Percentiles rank a stretch among this genome's conserved stretches.
phyloP scores from a whole-genome alignment of 2,113 vertebrate genomes.

The Tragulus kanchil region DNA sequence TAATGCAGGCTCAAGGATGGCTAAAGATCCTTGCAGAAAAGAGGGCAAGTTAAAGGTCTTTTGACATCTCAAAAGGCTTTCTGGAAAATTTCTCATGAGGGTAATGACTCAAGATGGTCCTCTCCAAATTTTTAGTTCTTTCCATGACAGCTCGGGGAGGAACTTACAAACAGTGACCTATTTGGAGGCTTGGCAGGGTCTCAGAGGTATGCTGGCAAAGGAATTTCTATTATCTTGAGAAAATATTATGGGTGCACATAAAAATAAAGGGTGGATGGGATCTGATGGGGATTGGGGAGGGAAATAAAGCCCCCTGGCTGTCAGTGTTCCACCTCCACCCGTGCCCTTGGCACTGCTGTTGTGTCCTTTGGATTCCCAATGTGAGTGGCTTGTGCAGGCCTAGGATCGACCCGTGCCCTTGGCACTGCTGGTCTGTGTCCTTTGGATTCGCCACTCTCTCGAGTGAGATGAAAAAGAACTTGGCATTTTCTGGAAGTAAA shows the following conservation, averaged over 20 bases:
- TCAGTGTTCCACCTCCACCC: background rate
- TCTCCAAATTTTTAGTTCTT: background rate
- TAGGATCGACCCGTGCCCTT: too few species aligned
- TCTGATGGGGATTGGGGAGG: background rate
- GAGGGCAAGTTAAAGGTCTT: background rate
- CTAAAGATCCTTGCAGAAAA: background rate
- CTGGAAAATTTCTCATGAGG: background rate
- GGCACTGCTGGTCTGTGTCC: too few species aligned
- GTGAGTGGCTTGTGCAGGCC: background rate
- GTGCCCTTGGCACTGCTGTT: background rate
- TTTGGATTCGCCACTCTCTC: too few species aligned
- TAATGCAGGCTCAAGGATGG: background rate
- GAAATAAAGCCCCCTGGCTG: background rate
- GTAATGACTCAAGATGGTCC: background rate
- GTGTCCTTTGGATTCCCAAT: background rate
- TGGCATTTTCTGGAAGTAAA: constrained; percentile 33
- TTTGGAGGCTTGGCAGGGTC: background rate
- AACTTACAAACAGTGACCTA: background rate
- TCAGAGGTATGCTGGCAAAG: background rate
- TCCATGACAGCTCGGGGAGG: background rate
- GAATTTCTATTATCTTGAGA: background rate
- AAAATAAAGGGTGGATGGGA: background rate
- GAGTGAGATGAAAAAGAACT: constrained; percentile 40
- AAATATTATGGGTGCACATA: background rate
- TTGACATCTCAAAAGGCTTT: background rate